Evolutionary conservation across 2,113 vertebrate genomes (phyloP).

Genomic region (Sorex fumeus): DNA sequence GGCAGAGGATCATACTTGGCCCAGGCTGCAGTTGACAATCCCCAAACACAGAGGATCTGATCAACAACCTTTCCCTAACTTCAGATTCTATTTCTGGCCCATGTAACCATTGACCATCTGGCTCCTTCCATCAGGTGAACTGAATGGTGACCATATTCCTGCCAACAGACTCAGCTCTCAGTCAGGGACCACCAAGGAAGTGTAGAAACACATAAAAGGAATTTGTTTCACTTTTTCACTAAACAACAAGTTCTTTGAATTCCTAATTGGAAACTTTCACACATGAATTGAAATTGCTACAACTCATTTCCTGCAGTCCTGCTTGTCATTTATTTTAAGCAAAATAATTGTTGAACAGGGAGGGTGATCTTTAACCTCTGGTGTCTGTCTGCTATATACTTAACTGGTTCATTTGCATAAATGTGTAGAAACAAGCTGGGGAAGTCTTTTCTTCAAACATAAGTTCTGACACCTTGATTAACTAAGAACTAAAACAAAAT

Average conservation of each 20-base stretch:
- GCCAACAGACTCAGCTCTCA: neutral
- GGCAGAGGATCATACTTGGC: neutral
- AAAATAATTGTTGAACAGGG: neutral
- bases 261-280: constrained; percentile 74
- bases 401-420: constrained; percentile 41
- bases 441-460: neutral
- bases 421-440: neutral
- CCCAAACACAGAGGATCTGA: neutral
- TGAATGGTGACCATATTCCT: neutral
- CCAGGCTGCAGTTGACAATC: neutral
- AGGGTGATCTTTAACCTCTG: constrained; percentile 66
- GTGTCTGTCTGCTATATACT: neutral
- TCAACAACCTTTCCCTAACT: neutral
- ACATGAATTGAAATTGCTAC: constrained; percentile 42
- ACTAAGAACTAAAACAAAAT: neutral
- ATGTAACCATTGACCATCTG: neutral
- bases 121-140: neutral
- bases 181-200: neutral
- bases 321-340: constrained; percentile 49
- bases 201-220: constrained; percentile 20
- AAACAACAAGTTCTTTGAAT: constrained; percentile 67
- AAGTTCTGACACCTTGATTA: constrained; percentile 28
- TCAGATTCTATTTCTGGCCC: neutral
- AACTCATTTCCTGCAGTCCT: constrained; percentile 68
- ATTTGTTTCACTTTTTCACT: constrained; percentile 50